Percentiles rank a stretch among this genome's conserved stretches.
These are phyloP conservation scores for Cataglyphis hispanica DNA, from an alignment of 1,140 invertebrate genomes.

Conservation along the genomic window DNA sequence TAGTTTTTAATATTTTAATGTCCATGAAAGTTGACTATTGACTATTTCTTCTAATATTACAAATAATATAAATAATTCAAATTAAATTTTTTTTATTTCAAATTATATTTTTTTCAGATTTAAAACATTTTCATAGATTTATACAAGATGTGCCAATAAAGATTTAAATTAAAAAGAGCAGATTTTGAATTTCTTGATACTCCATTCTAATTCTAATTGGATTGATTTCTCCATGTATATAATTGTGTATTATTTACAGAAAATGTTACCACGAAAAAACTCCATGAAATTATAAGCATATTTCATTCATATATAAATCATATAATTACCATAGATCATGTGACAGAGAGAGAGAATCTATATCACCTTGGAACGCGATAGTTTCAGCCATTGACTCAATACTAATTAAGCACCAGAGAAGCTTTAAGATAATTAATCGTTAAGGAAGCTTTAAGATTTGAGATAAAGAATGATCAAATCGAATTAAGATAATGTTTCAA, in stretches of 20 bases:
- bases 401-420: slow-evolving; percentile 16
- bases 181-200: not conserved
- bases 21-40: not conserved
- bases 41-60: not conserved
- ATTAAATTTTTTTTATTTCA: not conserved
- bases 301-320: not conserved
- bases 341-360: not conserved
- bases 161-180: not conserved
- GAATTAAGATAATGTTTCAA: slow-evolving; percentile 28
- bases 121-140: not conserved
- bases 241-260: not conserved
- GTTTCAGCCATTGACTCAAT: slow-evolving; percentile 25
- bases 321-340: not conserved
- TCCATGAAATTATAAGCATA: slow-evolving; percentile 1
- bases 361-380: not conserved
- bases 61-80: not conserved
- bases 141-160: not conserved
- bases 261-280: not conserved
- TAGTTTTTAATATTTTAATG: not conserved
- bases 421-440: not conserved
- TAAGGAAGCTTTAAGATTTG: not conserved
- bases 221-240: not conserved
- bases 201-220: slow-evolving; percentile 7
- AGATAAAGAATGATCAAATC: slow-evolving; percentile 26
- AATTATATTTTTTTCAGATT: not conserved